A percentile compares a stretch with the other conserved stretches of the same genome.
phyloP scores from a whole-genome alignment of 92 coral and sea anemone genomes.

The Bergia sp. region DNA sequence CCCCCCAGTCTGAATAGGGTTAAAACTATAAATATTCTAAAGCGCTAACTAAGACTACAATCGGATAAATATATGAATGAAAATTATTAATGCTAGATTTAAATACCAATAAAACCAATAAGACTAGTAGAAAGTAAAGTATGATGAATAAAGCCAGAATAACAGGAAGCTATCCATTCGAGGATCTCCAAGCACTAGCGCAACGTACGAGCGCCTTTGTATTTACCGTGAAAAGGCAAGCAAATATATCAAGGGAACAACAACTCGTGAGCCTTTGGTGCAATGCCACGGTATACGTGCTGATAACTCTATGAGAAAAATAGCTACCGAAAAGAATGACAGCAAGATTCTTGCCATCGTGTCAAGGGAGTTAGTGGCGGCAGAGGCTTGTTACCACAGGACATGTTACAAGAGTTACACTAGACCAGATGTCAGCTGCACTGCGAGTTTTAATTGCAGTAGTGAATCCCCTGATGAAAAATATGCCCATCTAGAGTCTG shows the following conservation, averaged over 20 bases:
- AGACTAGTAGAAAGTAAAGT: neutral
- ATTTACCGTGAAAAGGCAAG: conserved; percentile 59
- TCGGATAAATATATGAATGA: too few relatives aligned
- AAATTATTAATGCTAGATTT: too few relatives aligned
- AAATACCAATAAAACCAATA: too few relatives aligned
- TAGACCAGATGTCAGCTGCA: conserved; percentile 49
- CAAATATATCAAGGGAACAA: conserved; percentile 58
- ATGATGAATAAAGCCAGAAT: conserved; percentile 24
- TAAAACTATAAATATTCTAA: too few relatives aligned
- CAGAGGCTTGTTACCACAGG: conserved; percentile 61
- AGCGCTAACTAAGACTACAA: too few relatives aligned
- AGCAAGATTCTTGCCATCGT: conserved; percentile 51
- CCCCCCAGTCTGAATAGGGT: too few relatives aligned
- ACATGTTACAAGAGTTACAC: conserved; percentile 49
- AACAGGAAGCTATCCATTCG: conserved; percentile 52
- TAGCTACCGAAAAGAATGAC: conserved; percentile 46
- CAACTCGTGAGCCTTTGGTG: conserved; percentile 55
- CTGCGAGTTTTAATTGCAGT: conserved; percentile 7
- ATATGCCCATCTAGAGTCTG: conserved; percentile 52
- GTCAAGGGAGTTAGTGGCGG: conserved; percentile 67
- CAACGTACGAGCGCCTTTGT: conserved; percentile 52
- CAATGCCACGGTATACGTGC: conserved; percentile 61
- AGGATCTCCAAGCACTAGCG: conserved; percentile 46
- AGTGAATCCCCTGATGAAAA: conserved; percentile 44
- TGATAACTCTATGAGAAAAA: conserved; percentile 45